Conservation (phyloP, 2,888 invertebrate genomes). For the Apodemia hepburni region DNA sequence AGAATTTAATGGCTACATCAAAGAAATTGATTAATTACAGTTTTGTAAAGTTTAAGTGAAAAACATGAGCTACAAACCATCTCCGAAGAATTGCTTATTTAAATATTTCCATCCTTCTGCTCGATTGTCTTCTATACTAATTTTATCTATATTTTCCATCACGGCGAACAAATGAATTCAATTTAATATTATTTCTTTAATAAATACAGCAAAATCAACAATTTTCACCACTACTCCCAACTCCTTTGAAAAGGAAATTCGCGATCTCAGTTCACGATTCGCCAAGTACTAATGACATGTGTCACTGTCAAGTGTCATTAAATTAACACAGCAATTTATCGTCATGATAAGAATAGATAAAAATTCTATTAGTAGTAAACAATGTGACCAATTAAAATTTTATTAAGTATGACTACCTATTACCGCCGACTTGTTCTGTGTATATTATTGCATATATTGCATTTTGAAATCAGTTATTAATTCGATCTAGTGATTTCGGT, state of each 20-base stretch:
- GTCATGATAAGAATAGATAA: too few relatives aligned
- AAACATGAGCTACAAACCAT: constrained; percentile 53
- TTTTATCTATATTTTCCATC: constrained; percentile 28
- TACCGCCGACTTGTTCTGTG: too few relatives aligned
- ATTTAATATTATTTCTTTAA: neutral
- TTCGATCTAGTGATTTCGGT: too few relatives aligned
- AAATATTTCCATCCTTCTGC: constrained; percentile 75
- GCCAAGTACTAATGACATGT: constrained; percentile 1
- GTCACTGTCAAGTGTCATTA: constrained; percentile 8
- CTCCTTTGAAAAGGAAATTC: neutral
- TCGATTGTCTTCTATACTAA: constrained; percentile 64
- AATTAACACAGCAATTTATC: neutral
- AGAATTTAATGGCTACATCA: neutral
- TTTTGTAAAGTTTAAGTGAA: neutral
- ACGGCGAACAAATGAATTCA: neutral
- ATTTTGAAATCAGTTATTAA: too few relatives aligned
- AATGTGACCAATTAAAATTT: too few relatives aligned
- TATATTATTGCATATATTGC: too few relatives aligned
- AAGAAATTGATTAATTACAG: neutral
- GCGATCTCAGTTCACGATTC: neutral
- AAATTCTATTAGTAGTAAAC: too few relatives aligned
- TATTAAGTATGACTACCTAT: too few relatives aligned
- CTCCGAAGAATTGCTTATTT: constrained; percentile 74
- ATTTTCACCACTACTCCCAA: neutral
- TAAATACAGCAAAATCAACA: constrained; percentile 1